These are phyloP conservation scores for Crotophaga sulcirostris DNA, from an alignment of 2,113 vertebrate species.

Conservation along the genomic window DNA sequence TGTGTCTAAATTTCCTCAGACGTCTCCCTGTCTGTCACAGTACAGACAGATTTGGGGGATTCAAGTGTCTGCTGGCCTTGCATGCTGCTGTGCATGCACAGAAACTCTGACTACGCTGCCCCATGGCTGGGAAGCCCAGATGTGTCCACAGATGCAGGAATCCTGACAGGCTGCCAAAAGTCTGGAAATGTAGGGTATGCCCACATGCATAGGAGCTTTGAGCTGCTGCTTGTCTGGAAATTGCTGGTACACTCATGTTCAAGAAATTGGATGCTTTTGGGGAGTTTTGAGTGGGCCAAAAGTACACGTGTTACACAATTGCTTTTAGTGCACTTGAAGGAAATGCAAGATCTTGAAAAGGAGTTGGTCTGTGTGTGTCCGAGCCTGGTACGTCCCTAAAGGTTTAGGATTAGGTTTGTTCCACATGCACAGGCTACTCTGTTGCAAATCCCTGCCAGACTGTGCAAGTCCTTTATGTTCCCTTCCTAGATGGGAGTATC, in stretches of 20 bases:
- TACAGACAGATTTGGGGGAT: neutral
- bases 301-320: neutral
- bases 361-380: neutral
- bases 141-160: conserved; percentile 46
- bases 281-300: neutral
- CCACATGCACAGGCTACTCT: neutral
- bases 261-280: neutral
- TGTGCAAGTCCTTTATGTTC: neutral
- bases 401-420: neutral
- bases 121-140: neutral
- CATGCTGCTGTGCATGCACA: neutral
- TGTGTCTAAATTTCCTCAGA: neutral
- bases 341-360: neutral
- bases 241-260: neutral
- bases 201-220: conserved; percentile 5
- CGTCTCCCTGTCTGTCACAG: neutral
- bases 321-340: neutral
- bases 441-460: neutral
- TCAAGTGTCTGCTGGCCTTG: neutral
- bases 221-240: neutral
- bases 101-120: neutral
- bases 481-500: neutral
- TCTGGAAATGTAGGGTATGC: conserved; percentile 47
- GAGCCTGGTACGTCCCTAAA: neutral
- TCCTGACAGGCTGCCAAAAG: neutral